Evolutionary conservation across 2,797 vertebrate genomes (phyloP), one percentile per base, ranked within the genome.

Genomic region (Mastacembelus armatus): DNA sequence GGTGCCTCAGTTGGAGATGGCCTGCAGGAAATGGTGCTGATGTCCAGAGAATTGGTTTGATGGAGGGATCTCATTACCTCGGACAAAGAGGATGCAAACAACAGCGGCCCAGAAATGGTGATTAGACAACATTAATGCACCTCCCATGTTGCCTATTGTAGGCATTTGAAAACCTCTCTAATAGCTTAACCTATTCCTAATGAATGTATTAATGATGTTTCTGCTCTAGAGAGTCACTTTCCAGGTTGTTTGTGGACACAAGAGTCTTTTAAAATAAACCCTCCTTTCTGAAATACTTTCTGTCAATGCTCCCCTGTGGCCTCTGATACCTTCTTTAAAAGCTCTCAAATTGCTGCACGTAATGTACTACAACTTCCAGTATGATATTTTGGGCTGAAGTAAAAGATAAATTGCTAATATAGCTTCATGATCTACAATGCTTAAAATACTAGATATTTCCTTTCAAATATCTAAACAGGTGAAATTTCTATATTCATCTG

Each of bases 151-250:
- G 77, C 57, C 59, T 50, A 45, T 77, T 42, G 39, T 9, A 35
- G 32, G 51, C 66, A 57, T 76, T 82, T 48, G 67, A 63, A 79
- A 78, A 49, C 61, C 66, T 74, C 55, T 73, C 65, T 65, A 63
- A 57, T 69, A 69, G 61, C 74, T 73, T 81, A 79, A 87, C 60
- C 66, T 76, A 45, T 69, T 83, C 47, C 58, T 86, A 87, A 86
- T 88, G 78, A 88, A 78, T 55, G 77, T 77, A 88, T 81, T 78
- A 86, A 86, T 83, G 78, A 85, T 82, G 82, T 86, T 87, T 84
- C 68, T 71, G 76, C 85, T 85, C 80, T 77, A 69, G 74, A 81
- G 81, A 83, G 79, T 74, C 74, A 61, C 73, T 70, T 85, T 84
- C 60, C 74, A 83, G 81, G 70, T 83, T 80, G 83, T 89, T 84